Evolutionary conservation across 2,113 vertebrate genomes (phyloP), one percentile per base, ranked within the genome.

Genomic region (Actenoides hombroni): DNA sequence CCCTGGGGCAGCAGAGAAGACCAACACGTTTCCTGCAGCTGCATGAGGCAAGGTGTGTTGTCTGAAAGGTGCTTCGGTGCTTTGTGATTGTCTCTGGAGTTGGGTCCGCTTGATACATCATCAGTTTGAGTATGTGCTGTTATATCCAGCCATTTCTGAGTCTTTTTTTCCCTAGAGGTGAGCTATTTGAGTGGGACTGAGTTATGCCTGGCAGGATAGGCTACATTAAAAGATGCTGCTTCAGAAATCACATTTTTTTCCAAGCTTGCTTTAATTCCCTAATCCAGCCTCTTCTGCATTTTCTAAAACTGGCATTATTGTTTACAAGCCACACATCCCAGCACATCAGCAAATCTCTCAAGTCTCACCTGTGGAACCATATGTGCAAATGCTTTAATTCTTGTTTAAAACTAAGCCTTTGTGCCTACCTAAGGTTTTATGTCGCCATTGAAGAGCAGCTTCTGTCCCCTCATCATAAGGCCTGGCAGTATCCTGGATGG

Each of bases 11-110:
- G 44, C 54, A 59, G 21, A 1, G 4, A 33, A 51, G 69, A 56
- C 53, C 64, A 40, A 15, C 2, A 2, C 0, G 6, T 24, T 31
- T 77, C 35, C 69, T 61, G 46, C 26, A 54, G 80, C 51, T 2
- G 1, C 5, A 0, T 19, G 60, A 44, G 33, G 33, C 51, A 39
- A 40, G 59, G 26, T 0, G 3, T 10, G 40, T 37, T 83, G 54
- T 25, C 67, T 19, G 13, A 49, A 74, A 68, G 39, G 42, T 0
- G 1, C 21, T 26, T 42, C 10, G n/a, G 35, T 24, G 49, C 63
- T 61, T 77, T 1, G 2, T 40, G 70, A 40, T 6, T 63, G 57
- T 26, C 11, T 20, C 4, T n/a, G 35, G 77, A 37, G 44, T 11
- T 67, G 60, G 51, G 16, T 67, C 35, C 49, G 39, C 37, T 29